Base-by-base conservation (phyloP, 2,113 vertebrate species). In the Rhombomys opimus region DNA sequence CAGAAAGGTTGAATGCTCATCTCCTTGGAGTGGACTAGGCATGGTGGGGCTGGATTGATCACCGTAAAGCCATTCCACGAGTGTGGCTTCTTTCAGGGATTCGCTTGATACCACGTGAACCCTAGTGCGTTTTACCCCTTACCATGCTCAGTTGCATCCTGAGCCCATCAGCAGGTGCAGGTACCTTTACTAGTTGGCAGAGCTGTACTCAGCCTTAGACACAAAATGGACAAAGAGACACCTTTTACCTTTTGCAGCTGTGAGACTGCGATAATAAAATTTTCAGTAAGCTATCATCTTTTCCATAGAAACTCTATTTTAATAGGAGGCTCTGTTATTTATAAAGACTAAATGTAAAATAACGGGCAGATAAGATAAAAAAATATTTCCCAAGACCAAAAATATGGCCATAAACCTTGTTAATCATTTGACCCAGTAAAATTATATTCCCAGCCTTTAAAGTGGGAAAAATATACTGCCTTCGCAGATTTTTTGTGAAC, bases 311-410 rank as follows among this genome's bases (percentile, higher is more conserved):
- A 81, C n/a, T 50, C 15, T 87, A n/a, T 91, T 91, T 90, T 93
- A 89, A 70, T 90, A 50, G 10, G 57, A 73, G 25, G 2, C 63
- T 92, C 23, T 91, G 14, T 82, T 91, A 85, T 65, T 95, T 93
- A 73, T 82, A 82, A 94, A 90, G 89, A 75, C 46, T 89, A 63
- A 80, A 15, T 67, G 68, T 82, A 61, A 86, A 82, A 78, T 87
- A 95, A 76, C 65, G 38, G 30, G 27, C 93, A 54, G 15, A 93
- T 86, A 50, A 22, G 3, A 89, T 76, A 32, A 84, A n/a, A 57
- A 91, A 63, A 65, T 91, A 95, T 93, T 93, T 91, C 61, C 54
- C 30, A 88, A 77, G 72, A 85, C 63, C 57, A 90, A 94, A 94
- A 57, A 82, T 18, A 27, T 52, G 32, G 63, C 22, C 3, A 23